A percentile compares a stretch with the other conserved stretches of the same genome.
phyloP scores from a whole-genome alignment of 2,797 vertebrate genomes.

The Fundulus diaphanus region DNA sequence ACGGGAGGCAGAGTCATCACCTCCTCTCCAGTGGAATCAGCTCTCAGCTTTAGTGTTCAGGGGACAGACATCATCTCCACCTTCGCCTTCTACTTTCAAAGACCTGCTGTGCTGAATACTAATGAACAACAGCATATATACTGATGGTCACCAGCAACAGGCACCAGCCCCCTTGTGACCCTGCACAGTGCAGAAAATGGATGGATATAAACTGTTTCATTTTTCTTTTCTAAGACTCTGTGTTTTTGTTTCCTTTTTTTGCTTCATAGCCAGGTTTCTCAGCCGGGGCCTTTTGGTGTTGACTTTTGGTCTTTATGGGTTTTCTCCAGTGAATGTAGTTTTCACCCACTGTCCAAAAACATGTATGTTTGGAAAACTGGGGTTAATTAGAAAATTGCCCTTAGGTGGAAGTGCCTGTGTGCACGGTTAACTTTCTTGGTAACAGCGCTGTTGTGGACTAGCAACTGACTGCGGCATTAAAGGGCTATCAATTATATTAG shows the following conservation, averaged over 20 bases:
- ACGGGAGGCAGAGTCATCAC: slow-evolving; percentile 4
- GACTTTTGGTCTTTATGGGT: neutral
- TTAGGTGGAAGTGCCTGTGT: neutral
- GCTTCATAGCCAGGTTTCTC: neutral
- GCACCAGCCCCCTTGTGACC: neutral
- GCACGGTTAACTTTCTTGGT: neutral
- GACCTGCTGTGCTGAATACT: neutral
- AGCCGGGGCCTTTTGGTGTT: neutral
- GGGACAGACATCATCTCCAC: neutral
- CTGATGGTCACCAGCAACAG: neutral
- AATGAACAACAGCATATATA: neutral
- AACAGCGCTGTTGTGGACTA: neutral
- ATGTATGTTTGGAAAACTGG: neutral
- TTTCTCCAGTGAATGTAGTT: neutral
- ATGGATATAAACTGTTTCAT: neutral
- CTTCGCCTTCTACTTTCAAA: neutral
- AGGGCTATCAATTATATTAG: neutral
- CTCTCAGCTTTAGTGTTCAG: slow-evolving; percentile 6
- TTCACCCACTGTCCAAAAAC: neutral
- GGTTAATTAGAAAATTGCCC: neutral
- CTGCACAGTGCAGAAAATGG: neutral
- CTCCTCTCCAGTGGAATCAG: slow-evolving; percentile 2
- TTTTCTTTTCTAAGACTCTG: neutral
- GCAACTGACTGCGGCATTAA: neutral
- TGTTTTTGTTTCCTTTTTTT: neutral